A percentile compares a stretch with the other conserved stretches of the same genome.
Conservation (phyloP, 1,140 invertebrate species). For the Hyles euphorbiae region DNA sequence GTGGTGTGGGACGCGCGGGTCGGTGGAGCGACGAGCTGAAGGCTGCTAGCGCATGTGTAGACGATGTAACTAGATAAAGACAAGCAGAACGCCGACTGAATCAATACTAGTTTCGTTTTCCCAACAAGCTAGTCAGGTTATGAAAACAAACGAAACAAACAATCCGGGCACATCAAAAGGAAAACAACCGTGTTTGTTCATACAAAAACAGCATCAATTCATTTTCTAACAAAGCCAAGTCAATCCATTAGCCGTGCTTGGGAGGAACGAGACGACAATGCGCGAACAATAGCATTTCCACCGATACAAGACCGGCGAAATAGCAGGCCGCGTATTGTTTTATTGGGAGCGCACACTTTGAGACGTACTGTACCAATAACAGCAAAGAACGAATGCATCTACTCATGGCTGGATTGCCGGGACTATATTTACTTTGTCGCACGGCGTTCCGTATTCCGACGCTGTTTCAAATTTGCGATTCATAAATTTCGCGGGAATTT, state of each 20-base stretch:
- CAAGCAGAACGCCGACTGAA: no score
- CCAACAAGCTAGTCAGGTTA: no score
- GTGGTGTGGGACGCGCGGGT: no score
- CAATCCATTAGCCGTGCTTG: constrained; percentile 8
- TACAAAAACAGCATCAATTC: constrained; percentile 8
- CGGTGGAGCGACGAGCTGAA: no score
- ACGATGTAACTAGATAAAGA: no score
- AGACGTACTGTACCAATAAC: background rate
- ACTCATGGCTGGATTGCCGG: background rate
- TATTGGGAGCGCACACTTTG: background rate
- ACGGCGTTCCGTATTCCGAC: no score
- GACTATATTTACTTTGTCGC: background rate
- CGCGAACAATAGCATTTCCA: constrained; percentile 8
- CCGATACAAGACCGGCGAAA: background rate
- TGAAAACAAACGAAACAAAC: no score
- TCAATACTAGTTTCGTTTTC: no score
- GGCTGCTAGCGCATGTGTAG: no score
- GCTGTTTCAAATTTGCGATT: no score
- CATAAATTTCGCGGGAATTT: no score
- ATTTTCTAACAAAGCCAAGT: constrained; percentile 9
- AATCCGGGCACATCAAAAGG: constrained; percentile 1
- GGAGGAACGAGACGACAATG: background rate
- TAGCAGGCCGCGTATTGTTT: constrained; percentile 1
- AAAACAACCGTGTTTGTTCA: constrained; percentile 1
- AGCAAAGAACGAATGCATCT: background rate